Evolutionary conservation across 2,888 invertebrate species (phyloP), one percentile per base, ranked within the genome.

Genomic region (Brachypterus glaber): DNA sequence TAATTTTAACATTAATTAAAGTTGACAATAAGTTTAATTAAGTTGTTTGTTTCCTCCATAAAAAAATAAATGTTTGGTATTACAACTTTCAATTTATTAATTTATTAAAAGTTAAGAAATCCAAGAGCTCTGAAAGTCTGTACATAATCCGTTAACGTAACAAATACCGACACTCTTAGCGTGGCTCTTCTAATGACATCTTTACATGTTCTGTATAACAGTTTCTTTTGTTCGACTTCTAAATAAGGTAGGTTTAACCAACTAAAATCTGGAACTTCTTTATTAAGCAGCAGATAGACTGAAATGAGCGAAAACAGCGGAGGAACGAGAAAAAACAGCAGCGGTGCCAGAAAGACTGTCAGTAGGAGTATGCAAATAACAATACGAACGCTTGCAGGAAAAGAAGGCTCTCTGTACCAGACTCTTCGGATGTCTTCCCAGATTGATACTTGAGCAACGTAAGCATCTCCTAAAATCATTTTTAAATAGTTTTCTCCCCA

Each of bases 331-430:
- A 27, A 27, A 9, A 27, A 11, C 27, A 27, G 8, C 4, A 27
- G 12, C 8, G 27, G 27, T 11, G 12, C 4, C 8, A 11, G 11
- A 13, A 27, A 27, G 12, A 11, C 27, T 11, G 4, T 5, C 11
- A 5, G 5, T 11, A 27, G 27, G 12, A 27, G 12, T 9, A 11
- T 9, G 27, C 27, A 27, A 5, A 27, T 9, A 4, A 27, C 12
- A 4, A 27, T 11, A 5, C 27, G 7, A 9, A 27, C 27, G 12
- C 27, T 27, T 5, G 27, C 27, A 5, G 27, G 27, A 13, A 27
- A 27, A 5, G 27, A 5, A 4, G 27, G 27, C 12, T 27, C 27
- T 27, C 27, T 27, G 27, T 5, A 27, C 27, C 27, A 27, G 7
- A 27, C 12, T 9, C 5, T 27, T 11, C 12, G 27, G 4, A 27